These are phyloP conservation scores for Villa cingulata DNA, from an alignment of 2,888 invertebrate genomes.

Conservation along the genomic window DNA sequence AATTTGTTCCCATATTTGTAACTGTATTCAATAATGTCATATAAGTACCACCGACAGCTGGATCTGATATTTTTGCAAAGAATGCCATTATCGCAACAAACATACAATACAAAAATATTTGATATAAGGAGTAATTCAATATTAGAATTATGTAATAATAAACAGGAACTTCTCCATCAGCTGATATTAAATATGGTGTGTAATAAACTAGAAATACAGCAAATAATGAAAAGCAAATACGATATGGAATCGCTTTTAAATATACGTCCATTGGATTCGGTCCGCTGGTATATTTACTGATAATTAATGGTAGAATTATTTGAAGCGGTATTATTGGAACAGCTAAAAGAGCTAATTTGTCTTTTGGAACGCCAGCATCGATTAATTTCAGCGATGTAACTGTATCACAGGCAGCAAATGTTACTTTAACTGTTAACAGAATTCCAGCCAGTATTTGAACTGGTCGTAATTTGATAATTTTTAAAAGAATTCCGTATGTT, in stretches of 20 bases:
- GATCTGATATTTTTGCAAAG: constrained; percentile 93
- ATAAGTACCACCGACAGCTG: constrained; percentile 93
- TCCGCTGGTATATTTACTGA: constrained; percentile 62
- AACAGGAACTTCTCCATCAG: constrained; percentile 48
- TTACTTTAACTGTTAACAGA: constrained; percentile 80
- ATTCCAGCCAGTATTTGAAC: constrained; percentile 66
- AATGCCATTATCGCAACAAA: constrained; percentile 97
- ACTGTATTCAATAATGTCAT: constrained; percentile 97
- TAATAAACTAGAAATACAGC: constrained; percentile 73
- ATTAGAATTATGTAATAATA: constrained; percentile 68
- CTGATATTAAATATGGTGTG: constrained; percentile 64
- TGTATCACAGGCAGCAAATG: constrained; percentile 91
- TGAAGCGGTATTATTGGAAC: constrained; percentile 91
- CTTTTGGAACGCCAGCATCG: constrained; percentile 91
- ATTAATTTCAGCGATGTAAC: constrained; percentile 90
- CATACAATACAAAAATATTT: constrained; percentile 91
- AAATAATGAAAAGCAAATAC: constrained; percentile 71
- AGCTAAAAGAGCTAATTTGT: constrained; percentile 82
- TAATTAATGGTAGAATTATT: constrained; percentile 77
- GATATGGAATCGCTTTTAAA: constrained; percentile 75
- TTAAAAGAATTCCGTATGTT: constrained; percentile 71
- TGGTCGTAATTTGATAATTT: constrained; percentile 70
- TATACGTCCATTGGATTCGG: constrained; percentile 80
- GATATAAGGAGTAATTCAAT: constrained; percentile 74
- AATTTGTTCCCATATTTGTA: constrained; percentile 93